Evolutionary conservation across 2,113 vertebrate species (phyloP).

Genomic region (Mus pahari): DNA sequence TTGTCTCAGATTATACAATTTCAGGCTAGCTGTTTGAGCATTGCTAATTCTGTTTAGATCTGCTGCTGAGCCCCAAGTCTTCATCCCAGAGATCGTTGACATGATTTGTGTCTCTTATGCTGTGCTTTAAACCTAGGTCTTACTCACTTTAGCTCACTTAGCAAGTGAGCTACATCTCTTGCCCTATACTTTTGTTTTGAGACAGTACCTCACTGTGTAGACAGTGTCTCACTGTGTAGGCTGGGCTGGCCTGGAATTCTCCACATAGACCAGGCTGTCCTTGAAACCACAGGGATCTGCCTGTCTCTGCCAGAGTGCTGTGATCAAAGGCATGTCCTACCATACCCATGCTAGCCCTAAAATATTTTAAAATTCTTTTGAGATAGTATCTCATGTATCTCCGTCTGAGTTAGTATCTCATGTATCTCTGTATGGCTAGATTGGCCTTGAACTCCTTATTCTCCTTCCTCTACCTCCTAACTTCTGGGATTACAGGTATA

Average conservation of each 20-base stretch:
- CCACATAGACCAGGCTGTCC: too few species aligned
- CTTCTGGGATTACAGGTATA: background rate
- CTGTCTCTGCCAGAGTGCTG: background rate
- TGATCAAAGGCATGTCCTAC: background rate
- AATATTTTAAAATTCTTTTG: background rate
- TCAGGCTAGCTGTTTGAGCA: background rate
- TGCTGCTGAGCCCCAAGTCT: background rate
- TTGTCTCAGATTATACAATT: background rate
- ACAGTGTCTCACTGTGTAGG: background rate
- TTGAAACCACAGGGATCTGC: background rate
- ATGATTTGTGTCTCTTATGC: background rate
- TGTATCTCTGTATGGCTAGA: background rate
- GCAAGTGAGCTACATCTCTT: too few species aligned
- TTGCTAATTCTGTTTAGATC: background rate
- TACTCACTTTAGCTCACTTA: background rate
- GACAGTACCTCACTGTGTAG: background rate
- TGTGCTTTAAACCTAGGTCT: background rate
- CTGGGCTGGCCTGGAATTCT: background rate
- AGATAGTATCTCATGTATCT: background rate
- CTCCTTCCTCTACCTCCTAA: background rate
- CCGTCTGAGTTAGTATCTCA: background rate
- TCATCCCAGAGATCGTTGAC: background rate
- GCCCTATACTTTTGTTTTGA: background rate
- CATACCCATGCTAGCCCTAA: background rate
- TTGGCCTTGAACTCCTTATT: background rate